phyloP scores from a whole-genome alignment of 2,888 invertebrate genomes.

The Bimastos eiseni region DNA sequence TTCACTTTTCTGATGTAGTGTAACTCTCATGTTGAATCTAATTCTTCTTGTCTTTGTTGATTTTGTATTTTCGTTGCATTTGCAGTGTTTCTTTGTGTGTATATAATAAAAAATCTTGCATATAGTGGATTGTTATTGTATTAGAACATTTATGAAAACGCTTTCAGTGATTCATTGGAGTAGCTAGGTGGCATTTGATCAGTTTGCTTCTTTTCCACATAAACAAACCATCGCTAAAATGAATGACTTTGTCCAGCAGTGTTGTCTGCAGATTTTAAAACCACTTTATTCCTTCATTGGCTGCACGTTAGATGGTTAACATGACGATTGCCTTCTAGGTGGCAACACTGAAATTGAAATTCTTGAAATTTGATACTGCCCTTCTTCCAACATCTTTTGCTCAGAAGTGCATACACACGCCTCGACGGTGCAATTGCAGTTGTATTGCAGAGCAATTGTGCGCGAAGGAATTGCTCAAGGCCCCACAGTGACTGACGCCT shows the following conservation, averaged over 20 bases:
- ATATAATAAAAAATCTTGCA: background rate
- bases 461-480: too few relatives aligned
- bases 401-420: too few relatives aligned
- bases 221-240: background rate
- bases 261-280: background rate
- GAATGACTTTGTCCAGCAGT: background rate
- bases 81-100: background rate
- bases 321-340: too few relatives aligned
- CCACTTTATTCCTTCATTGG: background rate
- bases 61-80: background rate
- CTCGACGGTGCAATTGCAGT: too few relatives aligned
- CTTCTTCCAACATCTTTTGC: too few relatives aligned
- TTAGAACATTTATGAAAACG: too few relatives aligned
- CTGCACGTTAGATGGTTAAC: too few relatives aligned
- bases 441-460: too few relatives aligned
- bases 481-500: too few relatives aligned
- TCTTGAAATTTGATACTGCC: too few relatives aligned
- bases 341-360: too few relatives aligned
- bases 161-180: too few relatives aligned
- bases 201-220: background rate
- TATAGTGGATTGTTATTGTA: background rate
- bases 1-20: background rate
- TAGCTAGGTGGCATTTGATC: background rate
- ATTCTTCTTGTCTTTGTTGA: background rate
- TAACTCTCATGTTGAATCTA: background rate